These are phyloP conservation scores for Phyllotreta cruciferae DNA, from an alignment of 2,888 invertebrate species.

Conservation along the genomic window DNA sequence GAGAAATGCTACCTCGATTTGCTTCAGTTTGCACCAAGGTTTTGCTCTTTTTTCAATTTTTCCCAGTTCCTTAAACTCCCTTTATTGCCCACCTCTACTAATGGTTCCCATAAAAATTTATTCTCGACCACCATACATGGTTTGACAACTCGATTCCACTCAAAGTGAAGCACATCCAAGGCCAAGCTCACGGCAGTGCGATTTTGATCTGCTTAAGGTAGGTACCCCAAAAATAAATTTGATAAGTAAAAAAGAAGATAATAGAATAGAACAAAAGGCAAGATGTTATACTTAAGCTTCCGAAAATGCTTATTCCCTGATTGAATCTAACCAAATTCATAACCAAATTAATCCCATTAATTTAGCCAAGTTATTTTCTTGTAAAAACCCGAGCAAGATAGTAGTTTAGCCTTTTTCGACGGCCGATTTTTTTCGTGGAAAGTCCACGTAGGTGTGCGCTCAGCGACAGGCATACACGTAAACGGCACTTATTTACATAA, in stretches of 20 bases:
- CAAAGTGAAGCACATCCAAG: slow-evolving; percentile 45
- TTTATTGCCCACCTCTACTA: slow-evolving; percentile 15
- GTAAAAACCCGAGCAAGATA: neutral
- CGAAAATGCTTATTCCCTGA: neutral
- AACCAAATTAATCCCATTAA: neutral
- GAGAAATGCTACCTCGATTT: no score
- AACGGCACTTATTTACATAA: slow-evolving; percentile 29
- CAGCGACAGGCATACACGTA: slow-evolving; percentile 1
- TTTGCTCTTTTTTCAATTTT: neutral
- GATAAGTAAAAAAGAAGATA: no score
- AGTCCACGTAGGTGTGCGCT: no score
- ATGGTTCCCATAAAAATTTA: slow-evolving; percentile 49
- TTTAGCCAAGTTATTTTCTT: neutral
- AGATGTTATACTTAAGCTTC: no score
- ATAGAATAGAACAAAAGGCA: no score
- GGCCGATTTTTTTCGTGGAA: no score
- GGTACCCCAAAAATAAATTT: slow-evolving; percentile 8
- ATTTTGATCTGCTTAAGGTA: slow-evolving; percentile 14
- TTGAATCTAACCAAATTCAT: neutral
- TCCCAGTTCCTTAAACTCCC: neutral
- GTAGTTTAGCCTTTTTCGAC: neutral
- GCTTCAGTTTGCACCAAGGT: neutral
- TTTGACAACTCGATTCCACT: slow-evolving; percentile 47
- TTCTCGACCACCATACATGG: slow-evolving; percentile 51
- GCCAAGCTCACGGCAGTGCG: slow-evolving; percentile 43